Conservation (phyloP, 2,888 invertebrate genomes). For the Colostygia pectinataria region DNA sequence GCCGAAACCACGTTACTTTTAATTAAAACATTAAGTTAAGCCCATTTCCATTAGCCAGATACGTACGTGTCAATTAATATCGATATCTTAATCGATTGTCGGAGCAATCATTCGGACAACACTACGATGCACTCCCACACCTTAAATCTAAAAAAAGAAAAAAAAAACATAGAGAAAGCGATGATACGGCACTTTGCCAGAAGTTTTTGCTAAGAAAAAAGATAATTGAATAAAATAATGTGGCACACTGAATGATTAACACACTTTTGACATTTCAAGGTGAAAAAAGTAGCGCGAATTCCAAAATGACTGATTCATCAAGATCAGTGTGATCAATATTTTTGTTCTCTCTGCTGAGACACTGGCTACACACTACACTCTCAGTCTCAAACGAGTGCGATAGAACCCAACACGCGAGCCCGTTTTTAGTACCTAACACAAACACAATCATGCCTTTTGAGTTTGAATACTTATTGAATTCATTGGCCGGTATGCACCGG, state of each 20-base stretch:
- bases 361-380: too few species aligned
- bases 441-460: too few species aligned
- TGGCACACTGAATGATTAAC: constrained; percentile 12
- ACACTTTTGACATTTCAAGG: constrained; percentile 16
- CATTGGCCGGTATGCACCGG: too few species aligned
- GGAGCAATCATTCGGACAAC: constrained; percentile 31
- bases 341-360: too few species aligned
- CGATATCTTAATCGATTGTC: constrained; percentile 37
- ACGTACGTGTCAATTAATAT: constrained; percentile 37
- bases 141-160: constrained; percentile 7
- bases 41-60: constrained; percentile 36
- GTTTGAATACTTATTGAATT: too few species aligned
- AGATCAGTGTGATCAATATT: too few species aligned
- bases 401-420: too few species aligned
- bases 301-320: background rate
- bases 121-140: constrained; percentile 21
- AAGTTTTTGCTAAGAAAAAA: constrained; percentile 10
- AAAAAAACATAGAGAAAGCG: constrained; percentile 16
- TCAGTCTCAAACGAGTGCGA: too few species aligned
- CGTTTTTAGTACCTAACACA: too few species aligned
- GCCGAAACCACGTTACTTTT: constrained; percentile 16
- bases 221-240: constrained; percentile 10
- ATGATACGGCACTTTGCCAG: constrained; percentile 24
- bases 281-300: constrained; percentile 4
- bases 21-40: constrained; percentile 28